Conservation (phyloP, 2,888 invertebrate species). For the Eupithecia exiguata region DNA sequence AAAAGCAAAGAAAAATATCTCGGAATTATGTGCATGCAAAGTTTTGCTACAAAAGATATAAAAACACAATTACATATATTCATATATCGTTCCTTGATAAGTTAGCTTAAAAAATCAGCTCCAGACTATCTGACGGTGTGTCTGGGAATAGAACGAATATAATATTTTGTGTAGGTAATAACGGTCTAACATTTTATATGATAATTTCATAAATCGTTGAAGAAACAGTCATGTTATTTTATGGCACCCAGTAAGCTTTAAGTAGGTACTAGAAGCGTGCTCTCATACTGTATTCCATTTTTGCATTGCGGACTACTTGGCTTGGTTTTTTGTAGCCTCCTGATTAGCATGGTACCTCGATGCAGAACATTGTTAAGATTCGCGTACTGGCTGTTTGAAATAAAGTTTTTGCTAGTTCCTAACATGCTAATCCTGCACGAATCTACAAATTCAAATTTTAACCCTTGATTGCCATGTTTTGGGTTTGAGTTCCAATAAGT, state of each 20-base stretch:
- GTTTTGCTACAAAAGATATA: background rate
- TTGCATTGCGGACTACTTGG: conserved; percentile 22
- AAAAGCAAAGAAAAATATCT: background rate
- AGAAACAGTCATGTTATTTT: background rate
- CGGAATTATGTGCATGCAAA: background rate
- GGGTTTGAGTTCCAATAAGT: background rate
- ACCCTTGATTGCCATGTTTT: background rate
- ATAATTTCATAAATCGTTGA: background rate
- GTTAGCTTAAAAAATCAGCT: background rate
- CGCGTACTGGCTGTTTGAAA: conserved; percentile 12
- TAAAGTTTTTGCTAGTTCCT: background rate
- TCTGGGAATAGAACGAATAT: background rate
- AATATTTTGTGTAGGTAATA: background rate
- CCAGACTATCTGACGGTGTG: background rate
- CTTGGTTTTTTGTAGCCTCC: conserved; percentile 26
- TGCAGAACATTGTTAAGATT: conserved; percentile 33
- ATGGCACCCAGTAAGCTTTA: background rate
- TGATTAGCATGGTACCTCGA: conserved; percentile 36
- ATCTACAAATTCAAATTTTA: background rate
- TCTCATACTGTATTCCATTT: conserved; percentile 8
- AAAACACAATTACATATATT: background rate
- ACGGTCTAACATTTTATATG: background rate
- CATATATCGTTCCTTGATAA: background rate
- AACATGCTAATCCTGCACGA: background rate
- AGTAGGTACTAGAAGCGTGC: background rate